A percentile compares a stretch with the other conserved stretches of the same genome.
phyloP scores from a whole-genome alignment of 2,888 invertebrate species.

The Marasmarcha lunaedactyla region DNA sequence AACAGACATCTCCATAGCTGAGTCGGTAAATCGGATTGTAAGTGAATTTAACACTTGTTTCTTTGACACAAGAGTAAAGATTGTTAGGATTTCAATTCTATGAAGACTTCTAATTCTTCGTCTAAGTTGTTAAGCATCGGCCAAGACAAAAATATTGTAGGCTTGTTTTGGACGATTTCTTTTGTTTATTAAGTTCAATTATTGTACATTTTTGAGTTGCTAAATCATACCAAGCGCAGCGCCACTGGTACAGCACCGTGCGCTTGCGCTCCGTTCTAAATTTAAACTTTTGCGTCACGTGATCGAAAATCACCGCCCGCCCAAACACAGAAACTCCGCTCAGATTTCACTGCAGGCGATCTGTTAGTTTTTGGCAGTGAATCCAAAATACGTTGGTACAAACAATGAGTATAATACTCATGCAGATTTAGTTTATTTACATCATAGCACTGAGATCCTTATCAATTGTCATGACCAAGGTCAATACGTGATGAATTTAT shows the following conservation, averaged over 20 bases:
- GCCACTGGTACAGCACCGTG: slow-evolving; percentile 39
- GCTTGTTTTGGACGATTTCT: too few species aligned
- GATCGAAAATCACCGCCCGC: slow-evolving; percentile 56
- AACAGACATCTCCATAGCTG: too few species aligned
- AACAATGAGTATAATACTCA: not conserved
- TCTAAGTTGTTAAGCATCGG: too few species aligned
- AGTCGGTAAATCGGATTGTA: too few species aligned
- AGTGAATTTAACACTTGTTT: too few species aligned
- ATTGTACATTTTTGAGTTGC: too few species aligned
- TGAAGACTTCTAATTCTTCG: too few species aligned
- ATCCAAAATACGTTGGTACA: slow-evolving; percentile 8
- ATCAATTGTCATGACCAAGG: slow-evolving; percentile 44
- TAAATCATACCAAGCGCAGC: slow-evolving; percentile 39
- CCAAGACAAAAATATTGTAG: too few species aligned
- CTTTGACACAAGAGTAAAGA: too few species aligned
- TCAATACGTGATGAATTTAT: slow-evolving; percentile 23
- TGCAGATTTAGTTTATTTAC: not conserved
- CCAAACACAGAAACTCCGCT: slow-evolving; percentile 68
- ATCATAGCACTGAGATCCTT: not conserved
- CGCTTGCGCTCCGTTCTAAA: slow-evolving; percentile 59
- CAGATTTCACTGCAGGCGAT: slow-evolving; percentile 53
- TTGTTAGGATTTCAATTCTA: too few species aligned
- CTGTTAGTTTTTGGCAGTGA: slow-evolving; percentile 29
- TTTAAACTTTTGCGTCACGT: slow-evolving; percentile 57
- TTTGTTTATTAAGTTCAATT: too few species aligned